Percentiles rank a stretch among this genome's conserved stretches.
These are phyloP conservation scores for Arctocebus calabarensis DNA, from an alignment of 2,797 vertebrate genomes.

Conservation along the genomic window DNA sequence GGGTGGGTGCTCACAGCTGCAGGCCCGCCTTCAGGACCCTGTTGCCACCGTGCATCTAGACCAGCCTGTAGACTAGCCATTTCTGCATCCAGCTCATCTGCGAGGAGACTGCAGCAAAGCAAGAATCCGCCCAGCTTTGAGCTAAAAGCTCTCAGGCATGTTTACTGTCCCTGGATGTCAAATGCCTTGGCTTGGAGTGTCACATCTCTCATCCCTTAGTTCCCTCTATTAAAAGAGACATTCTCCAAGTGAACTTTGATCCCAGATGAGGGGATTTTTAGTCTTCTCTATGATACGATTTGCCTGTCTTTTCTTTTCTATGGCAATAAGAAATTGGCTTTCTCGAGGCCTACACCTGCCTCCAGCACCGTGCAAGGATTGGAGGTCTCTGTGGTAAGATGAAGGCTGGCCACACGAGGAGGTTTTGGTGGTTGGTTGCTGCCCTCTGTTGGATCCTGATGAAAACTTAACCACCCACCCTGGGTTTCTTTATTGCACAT, in stretches of 20 bases:
- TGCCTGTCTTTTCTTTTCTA: neutral
- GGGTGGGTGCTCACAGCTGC: constrained; percentile 84
- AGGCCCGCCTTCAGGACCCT: constrained; percentile 90
- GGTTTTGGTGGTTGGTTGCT: constrained; percentile 73
- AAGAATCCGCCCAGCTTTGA: constrained; percentile 85
- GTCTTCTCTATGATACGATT: constrained; percentile 67
- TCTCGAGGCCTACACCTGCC: neutral
- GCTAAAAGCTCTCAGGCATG: constrained; percentile 88
- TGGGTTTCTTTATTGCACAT: constrained; percentile 61
- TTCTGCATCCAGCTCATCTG: constrained; percentile 83
- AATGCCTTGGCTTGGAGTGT: constrained; percentile 89
- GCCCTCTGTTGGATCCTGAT: constrained; percentile 86
- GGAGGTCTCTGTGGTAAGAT: neutral
- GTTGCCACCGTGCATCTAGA: constrained; percentile 86
- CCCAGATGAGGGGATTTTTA: constrained; percentile 72
- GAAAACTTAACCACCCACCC: constrained; percentile 67
- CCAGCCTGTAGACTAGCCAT: constrained; percentile 44
- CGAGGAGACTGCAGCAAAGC: constrained; percentile 81
- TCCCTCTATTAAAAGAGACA: constrained; percentile 89
- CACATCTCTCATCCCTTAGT: constrained; percentile 83
- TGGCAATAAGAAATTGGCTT: neutral
- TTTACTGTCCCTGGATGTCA: constrained; percentile 90
- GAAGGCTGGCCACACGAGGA: neutral
- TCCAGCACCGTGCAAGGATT: accelerated
- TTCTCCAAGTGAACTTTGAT: constrained; percentile 85